Evolutionary conservation across 2,888 invertebrate species (phyloP), one percentile per base, ranked within the genome.

Genomic region (Parnassius glacialis): DNA sequence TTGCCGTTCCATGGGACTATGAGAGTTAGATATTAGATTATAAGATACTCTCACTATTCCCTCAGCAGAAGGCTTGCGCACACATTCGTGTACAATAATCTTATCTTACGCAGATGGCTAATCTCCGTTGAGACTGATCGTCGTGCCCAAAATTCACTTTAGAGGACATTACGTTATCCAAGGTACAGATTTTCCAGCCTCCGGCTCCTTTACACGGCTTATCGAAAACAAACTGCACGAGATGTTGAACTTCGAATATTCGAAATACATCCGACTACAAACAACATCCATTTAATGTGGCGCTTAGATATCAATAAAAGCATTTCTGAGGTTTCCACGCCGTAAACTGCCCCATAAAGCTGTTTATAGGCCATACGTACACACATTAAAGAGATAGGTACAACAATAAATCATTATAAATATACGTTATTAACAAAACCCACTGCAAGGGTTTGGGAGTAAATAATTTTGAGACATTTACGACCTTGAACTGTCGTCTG

Each of bases 341-440:
- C 78, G 81, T 87, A 80, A 85, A 85, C 74, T 83, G 85, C 81
- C 82, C 78, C 84, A 86, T 88, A 87, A 90, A 90, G 84, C 79
- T 74, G 79, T 87, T 88, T 86, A 89, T 84, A 75, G 80, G 73
- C 84, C 85, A 85, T 86, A 84, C 81, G 74, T 82, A 84, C 85
- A 87, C 84, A 85, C 86, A 87, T 88, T 87, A 87, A 83, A 81
- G 76, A 81, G 81, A 85, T 84, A 86, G 79, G 78, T 81, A 83
- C 80, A 78, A 78, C 74, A 80, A 88, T 89, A 89, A 90, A 90
- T 90, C 87, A 88, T 83, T 76, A 80, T 82, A 84, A 86, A 83
- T 82, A 10, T 73, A 75, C 69, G 78, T 76, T 83, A 84, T 82
- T 86, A 87, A 86, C 83, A 84, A 84, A 84, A 83, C 76, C 75